phyloP scores from a whole-genome alignment of 2,113 vertebrate species.

The Nothocercus nigrocapillus region DNA sequence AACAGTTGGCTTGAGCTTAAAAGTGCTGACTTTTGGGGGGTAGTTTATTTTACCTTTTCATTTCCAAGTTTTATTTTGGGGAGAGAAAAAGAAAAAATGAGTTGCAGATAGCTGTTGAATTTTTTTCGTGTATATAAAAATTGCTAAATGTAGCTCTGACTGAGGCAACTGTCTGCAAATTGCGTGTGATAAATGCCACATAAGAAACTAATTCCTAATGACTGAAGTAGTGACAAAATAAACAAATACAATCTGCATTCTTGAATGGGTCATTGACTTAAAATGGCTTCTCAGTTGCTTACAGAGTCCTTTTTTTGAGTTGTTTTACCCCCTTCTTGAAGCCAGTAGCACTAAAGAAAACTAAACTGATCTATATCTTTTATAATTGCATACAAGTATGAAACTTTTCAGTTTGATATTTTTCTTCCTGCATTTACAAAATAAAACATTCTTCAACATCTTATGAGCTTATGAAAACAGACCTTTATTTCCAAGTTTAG shows the following conservation, averaged over 20 bases:
- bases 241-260: background rate
- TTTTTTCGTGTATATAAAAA: background rate
- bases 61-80: background rate
- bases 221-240: background rate
- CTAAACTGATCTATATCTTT: background rate
- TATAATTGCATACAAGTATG: background rate
- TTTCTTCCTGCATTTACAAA: background rate
- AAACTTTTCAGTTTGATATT: background rate
- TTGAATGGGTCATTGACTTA: background rate
- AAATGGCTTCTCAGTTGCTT: background rate
- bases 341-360: background rate
- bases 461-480: background rate
- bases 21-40: background rate
- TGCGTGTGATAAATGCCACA: background rate
- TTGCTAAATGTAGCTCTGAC: background rate
- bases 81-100: background rate
- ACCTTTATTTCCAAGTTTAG: background rate
- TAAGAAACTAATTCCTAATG: background rate
- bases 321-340: background rate
- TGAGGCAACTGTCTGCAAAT: background rate
- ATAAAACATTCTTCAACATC: background rate
- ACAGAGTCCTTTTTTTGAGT: background rate
- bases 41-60: background rate
- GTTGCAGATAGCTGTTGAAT: accelerated
- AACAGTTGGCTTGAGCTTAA: background rate